Conservation (phyloP, 2,113 vertebrate genomes). For the Smithornis capensis region DNA sequence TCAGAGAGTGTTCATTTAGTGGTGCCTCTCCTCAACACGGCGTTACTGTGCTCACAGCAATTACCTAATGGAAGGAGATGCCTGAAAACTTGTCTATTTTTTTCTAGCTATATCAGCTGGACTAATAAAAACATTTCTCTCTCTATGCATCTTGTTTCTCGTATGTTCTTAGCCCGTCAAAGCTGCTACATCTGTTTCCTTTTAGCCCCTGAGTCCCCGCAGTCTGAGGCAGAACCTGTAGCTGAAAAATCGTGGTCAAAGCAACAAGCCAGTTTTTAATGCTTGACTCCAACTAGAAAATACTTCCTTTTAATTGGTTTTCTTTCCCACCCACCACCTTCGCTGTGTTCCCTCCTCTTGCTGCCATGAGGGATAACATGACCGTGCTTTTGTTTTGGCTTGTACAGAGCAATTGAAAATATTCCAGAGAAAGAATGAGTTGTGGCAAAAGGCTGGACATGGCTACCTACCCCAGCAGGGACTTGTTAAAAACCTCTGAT, state of each 20-base stretch:
- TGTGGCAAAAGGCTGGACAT: neutral
- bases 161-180: neutral
- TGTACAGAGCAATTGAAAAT: neutral
- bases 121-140: constrained; percentile 10
- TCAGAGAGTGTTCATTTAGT: constrained; percentile 26
- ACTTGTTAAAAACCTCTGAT: neutral
- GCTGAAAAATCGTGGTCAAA: neutral
- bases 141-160: neutral
- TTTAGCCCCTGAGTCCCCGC: neutral
- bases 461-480: neutral
- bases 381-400: neutral
- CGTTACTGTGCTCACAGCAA: neutral
- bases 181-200: neutral
- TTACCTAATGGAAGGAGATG: constrained; percentile 8
- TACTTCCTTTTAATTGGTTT: neutral
- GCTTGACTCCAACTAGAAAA: neutral
- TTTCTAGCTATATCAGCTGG: constrained; percentile 1
- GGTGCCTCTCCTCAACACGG: neutral
- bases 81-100: constrained; percentile 7
- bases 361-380: neutral
- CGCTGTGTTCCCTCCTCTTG: neutral
- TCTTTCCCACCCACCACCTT: neutral
- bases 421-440: neutral
- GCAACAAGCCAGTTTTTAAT: neutral
- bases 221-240: neutral